Conservation (phyloP, 2,797 vertebrate genomes). For the Melanotaenia parkinsoni region DNA sequence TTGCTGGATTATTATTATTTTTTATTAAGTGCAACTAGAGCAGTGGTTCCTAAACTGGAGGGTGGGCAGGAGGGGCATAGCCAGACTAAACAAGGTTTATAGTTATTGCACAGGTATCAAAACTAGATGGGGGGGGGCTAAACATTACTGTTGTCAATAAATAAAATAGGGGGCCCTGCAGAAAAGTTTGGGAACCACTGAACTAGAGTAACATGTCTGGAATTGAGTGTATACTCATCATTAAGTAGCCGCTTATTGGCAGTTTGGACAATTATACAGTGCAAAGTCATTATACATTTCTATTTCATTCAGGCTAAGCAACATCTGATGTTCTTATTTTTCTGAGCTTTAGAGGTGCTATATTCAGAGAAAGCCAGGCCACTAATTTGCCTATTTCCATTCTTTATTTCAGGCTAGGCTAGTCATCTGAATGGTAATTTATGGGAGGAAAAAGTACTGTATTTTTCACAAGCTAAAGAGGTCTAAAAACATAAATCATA, state of each 20-base stretch:
- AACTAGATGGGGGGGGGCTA: too few relatives aligned
- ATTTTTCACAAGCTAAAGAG: background rate
- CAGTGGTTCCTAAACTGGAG: too few relatives aligned
- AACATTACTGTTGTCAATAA: too few relatives aligned
- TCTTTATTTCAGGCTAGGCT: slow-evolving; percentile 5
- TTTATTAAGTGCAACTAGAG: background rate
- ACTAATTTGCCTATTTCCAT: background rate
- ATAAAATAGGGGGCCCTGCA: too few relatives aligned
- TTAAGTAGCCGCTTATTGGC: background rate
- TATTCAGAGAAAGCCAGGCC: background rate
- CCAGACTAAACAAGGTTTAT: too few relatives aligned
- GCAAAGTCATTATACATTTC: background rate
- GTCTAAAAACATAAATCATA: background rate
- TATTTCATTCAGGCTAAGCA: background rate
- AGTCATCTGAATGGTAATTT: slow-evolving; percentile 4
- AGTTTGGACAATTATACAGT: background rate
- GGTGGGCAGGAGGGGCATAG: too few relatives aligned
- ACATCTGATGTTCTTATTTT: background rate
- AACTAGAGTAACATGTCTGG: background rate
- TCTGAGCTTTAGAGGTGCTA: background rate
- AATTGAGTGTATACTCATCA: slow-evolving; percentile 6
- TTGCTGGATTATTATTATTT: background rate
- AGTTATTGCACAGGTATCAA: too few relatives aligned
- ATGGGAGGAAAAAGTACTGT: background rate
- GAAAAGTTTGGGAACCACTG: too few relatives aligned